phyloP scores from a whole-genome alignment of 2,113 vertebrate genomes.

The Microcebus griseorufus region DNA sequence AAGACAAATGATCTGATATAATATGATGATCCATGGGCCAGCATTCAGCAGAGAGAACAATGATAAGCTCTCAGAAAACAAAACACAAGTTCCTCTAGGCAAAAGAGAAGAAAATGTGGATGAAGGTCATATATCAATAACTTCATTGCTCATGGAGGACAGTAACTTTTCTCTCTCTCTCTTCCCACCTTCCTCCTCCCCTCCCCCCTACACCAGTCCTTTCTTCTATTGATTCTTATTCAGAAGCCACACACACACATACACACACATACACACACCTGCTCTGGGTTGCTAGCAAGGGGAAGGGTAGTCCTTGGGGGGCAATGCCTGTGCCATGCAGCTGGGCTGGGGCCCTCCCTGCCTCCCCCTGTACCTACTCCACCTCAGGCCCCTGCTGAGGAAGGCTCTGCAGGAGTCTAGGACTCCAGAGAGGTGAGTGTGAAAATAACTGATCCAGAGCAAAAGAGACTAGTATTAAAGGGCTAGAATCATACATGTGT shows the following conservation, averaged over 20 bases:
- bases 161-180: neutral
- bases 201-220: neutral
- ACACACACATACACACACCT: neutral
- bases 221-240: neutral
- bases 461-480: neutral
- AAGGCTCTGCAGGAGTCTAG: neutral
- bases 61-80: conserved; percentile 4
- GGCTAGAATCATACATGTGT: neutral
- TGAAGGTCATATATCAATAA: neutral
- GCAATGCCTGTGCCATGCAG: neutral
- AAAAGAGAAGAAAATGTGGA: conserved; percentile 28
- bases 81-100: neutral
- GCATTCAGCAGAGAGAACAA: conserved; percentile 1
- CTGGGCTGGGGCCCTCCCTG: neutral
- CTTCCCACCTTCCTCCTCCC: too few relatives aligned
- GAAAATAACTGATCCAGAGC: neutral
- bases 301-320: neutral
- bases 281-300: neutral
- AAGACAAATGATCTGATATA: conserved; percentile 50
- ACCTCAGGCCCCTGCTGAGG: neutral
- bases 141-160: neutral
- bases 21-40: neutral
- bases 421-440: neutral
- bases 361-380: neutral
- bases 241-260: neutral